Conservation (phyloP, 2,797 vertebrate species). For the Sebastes glaucus region DNA sequence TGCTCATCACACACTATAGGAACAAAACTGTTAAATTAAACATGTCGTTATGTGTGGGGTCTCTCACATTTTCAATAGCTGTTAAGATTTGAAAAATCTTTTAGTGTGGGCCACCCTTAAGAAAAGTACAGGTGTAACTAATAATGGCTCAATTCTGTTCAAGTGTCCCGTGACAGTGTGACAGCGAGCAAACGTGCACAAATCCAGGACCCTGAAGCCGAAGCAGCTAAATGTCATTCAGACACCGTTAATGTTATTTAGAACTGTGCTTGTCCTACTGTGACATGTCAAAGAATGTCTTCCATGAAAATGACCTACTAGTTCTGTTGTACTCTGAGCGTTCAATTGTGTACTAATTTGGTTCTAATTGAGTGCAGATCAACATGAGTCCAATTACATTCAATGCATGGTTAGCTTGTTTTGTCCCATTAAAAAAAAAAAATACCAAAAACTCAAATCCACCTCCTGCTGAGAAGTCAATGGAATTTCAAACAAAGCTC, state of each 20-base stretch:
- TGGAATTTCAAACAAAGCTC: constrained; percentile 70
- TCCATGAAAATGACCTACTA: neutral
- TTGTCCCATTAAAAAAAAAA: constrained; percentile 49
- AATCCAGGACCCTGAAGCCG: neutral
- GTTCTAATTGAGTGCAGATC: constrained; percentile 62
- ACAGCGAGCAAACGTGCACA: neutral
- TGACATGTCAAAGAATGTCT: neutral
- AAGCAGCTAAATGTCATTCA: neutral
- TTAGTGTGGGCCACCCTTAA: no score
- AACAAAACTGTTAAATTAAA: no score
- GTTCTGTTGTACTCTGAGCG: neutral
- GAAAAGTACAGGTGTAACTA: neutral
- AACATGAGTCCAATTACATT: constrained; percentile 58
- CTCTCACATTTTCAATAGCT: no score
- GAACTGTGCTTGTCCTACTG: neutral
- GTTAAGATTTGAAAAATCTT: no score
- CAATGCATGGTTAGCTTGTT: constrained; percentile 60
- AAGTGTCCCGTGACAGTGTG: neutral
- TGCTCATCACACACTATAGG: no score
- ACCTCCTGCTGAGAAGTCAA: constrained; percentile 63
- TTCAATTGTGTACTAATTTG: constrained; percentile 48
- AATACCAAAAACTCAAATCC: constrained; percentile 61
- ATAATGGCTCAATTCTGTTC: neutral
- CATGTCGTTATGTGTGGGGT: no score
- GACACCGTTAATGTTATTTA: neutral